Evolutionary conservation across 2,888 invertebrate species (phyloP).

Genomic region (Pristionchus entomophagus): DNA sequence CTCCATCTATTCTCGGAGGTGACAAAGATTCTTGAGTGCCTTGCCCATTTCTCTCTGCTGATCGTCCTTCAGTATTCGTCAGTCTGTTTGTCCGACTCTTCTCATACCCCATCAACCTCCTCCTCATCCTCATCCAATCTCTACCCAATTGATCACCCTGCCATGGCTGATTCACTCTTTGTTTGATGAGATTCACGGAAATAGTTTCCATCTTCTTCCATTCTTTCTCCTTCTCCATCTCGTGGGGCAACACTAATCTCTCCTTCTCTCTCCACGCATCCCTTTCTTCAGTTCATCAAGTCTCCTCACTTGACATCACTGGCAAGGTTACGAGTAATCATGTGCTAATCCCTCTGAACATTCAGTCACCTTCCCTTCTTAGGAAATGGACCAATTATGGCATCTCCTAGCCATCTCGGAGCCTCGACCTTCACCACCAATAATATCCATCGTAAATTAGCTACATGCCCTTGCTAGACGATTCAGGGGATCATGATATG

Average conservation of each 20-base stretch:
- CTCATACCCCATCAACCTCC: conserved; percentile 21
- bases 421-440: neutral
- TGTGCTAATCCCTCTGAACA: neutral
- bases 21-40: conserved; percentile 16
- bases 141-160: neutral
- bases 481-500: neutral
- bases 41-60: neutral
- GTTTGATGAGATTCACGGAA: conserved; percentile 5
- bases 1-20: neutral
- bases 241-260: neutral
- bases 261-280: neutral
- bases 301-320: neutral
- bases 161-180: conserved; percentile 4
- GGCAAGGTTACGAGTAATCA: conserved; percentile 1
- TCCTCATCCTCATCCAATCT: neutral
- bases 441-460: neutral
- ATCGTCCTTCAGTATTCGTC: neutral
- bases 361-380: neutral
- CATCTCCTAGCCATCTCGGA: neutral
- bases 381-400: neutral
- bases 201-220: neutral
- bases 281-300: neutral
- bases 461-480: neutral
- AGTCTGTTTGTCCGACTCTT: conserved; percentile 30
- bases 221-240: neutral